These are phyloP conservation scores for Cynodonichthys magdalenae DNA, from an alignment of 2,797 vertebrate species.

Conservation along the genomic window DNA sequence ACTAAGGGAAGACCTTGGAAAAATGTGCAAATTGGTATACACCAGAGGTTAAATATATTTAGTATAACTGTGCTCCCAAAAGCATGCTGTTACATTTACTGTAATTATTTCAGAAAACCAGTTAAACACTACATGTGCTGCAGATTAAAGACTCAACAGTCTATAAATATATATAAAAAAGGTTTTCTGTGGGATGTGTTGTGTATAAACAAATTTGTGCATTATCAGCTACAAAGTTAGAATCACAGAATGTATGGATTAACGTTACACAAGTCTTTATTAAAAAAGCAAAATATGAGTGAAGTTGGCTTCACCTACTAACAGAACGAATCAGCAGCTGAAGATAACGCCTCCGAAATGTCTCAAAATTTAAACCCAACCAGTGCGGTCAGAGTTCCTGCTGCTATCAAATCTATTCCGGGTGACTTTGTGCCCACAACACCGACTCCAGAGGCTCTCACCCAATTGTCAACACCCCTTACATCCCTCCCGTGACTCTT, in stretches of 20 bases:
- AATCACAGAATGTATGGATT: no score
- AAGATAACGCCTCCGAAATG: neutral
- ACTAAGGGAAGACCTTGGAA: constrained; percentile 50
- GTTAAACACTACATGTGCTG: neutral
- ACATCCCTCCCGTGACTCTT: constrained; percentile 48
- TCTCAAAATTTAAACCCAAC: constrained; percentile 55
- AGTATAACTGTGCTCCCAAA: constrained; percentile 38
- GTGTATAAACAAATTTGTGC: no score
- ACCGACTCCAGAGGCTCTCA: constrained; percentile 45
- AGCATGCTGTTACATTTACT: constrained; percentile 8
- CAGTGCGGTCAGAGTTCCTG: constrained; percentile 62
- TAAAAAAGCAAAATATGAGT: neutral
- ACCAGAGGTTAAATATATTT: constrained; percentile 52
- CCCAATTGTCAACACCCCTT: constrained; percentile 32
- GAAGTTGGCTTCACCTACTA: neutral
- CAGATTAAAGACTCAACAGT: no score
- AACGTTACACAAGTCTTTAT: neutral
- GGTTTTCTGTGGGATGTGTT: neutral
- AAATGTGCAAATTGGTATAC: constrained; percentile 41
- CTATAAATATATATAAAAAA: neutral
- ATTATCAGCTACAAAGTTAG: neutral
- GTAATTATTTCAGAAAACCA: neutral
- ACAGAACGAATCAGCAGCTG: neutral
- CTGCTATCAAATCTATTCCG: constrained; percentile 61
- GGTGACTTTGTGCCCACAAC: constrained; percentile 54